Percentiles rank a stretch among this genome's conserved stretches.
Conservation (phyloP, 2,888 invertebrate genomes). For the Odiellus spinosus region DNA sequence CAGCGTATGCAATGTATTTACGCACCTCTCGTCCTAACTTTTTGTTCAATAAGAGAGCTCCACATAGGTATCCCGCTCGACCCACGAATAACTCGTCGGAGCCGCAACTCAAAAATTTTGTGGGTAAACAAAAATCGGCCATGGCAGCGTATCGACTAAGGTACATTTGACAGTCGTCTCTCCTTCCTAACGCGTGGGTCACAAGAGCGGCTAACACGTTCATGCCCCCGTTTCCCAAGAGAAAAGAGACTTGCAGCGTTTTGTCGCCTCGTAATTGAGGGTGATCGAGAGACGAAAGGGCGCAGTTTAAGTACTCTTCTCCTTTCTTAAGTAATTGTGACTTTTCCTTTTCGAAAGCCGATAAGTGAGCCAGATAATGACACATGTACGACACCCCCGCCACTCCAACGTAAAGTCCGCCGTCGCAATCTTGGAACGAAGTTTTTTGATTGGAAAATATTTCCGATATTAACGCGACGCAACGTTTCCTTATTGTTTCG, state of each 20-base stretch:
- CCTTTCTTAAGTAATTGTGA: conserved; percentile 40
- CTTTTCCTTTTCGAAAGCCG: conserved; percentile 24
- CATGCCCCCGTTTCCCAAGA: conserved; percentile 63
- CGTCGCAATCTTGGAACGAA: conserved; percentile 28
- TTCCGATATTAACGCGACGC: conserved; percentile 1
- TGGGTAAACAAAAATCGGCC: conserved; percentile 36
- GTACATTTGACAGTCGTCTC: conserved; percentile 24
- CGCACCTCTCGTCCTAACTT: conserved; percentile 22
- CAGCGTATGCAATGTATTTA: too few relatives aligned
- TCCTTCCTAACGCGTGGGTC: conserved; percentile 33
- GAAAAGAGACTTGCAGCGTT: conserved; percentile 48
- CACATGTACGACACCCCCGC: conserved; percentile 61
- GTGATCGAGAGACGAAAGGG: conserved; percentile 37
- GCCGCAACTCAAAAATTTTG: conserved; percentile 28
- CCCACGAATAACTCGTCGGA: conserved; percentile 76
- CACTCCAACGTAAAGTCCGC: conserved; percentile 51
- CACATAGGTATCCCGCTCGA: conserved; percentile 63
- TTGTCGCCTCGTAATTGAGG: conserved; percentile 31
- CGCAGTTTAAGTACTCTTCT: conserved; percentile 44
- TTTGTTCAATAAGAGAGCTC: conserved; percentile 49
- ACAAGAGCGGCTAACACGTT: conserved; percentile 44
- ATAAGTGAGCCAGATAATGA: conserved; percentile 46
- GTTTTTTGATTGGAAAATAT: conserved; percentile 6
- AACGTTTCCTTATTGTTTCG: conserved; percentile 2
- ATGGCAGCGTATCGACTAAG: conserved; percentile 32